Evolutionary conservation across 2,888 invertebrate species (phyloP).

Genomic region (Pristionchus mayeri): DNA sequence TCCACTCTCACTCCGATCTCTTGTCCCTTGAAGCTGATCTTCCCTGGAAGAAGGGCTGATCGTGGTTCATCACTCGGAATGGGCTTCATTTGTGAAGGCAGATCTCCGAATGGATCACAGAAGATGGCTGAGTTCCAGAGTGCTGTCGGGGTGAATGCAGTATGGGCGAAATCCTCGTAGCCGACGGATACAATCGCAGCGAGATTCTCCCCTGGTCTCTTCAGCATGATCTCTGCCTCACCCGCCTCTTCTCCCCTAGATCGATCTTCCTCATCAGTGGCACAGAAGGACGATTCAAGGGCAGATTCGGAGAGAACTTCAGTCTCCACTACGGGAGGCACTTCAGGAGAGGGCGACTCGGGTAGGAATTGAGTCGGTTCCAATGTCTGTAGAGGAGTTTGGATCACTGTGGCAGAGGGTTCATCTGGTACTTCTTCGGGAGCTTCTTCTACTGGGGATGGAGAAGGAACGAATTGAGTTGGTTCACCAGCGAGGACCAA

Average conservation of each 20-base stretch:
- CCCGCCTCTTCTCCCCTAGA: not conserved
- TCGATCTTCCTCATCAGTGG: not conserved
- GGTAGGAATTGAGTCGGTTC: not conserved
- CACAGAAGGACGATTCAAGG: not conserved
- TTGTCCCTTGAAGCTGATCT: constrained; percentile 66
- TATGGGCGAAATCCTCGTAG: constrained; percentile 1
- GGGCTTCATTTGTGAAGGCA: constrained; percentile 37
- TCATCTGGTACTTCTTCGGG: too few species aligned
- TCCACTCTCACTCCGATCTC: constrained; percentile 58
- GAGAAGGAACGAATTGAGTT: not conserved
- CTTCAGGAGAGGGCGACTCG: not conserved
- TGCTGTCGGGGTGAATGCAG: constrained; percentile 1
- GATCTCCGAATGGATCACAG: constrained; percentile 57
- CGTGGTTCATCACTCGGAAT: constrained; percentile 59
- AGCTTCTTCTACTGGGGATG: not conserved
- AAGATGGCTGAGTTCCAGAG: constrained; percentile 51
- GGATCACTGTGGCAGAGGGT: not conserved
- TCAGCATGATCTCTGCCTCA: constrained; percentile 35
- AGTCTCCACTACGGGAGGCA: not conserved
- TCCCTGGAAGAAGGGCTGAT: constrained; percentile 61
- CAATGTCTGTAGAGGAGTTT: not conserved
- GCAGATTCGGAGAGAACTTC: not conserved
- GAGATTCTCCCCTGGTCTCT: not conserved
- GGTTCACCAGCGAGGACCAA: not conserved
- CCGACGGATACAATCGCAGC: not conserved